Base-by-base conservation (phyloP, 2,113 vertebrate genomes). In the Megatriorchis doriae region DNA sequence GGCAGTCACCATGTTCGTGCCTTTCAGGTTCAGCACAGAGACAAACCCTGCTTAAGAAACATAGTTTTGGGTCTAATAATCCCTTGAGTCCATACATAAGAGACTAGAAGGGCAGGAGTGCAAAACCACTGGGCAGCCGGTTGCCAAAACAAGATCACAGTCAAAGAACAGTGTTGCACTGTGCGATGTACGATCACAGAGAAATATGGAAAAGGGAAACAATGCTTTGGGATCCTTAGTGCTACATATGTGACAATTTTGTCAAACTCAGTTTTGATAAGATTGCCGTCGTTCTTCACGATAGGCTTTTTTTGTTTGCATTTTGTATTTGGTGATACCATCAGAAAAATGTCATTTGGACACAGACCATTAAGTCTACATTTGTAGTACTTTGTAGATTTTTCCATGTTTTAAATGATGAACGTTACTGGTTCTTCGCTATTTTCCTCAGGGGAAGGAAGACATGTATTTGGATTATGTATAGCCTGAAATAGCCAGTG, bases 121-220 rank as follows among this genome's bases (percentile, higher is more conserved):
- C 7, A 42, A 75, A 53, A 20, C 7, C 11, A 0, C 17, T 8
- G 55, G 18, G 42, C 7, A 21, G 52, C 10, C 25, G 29, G 48
- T 9, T 67, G 56, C 74, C 36, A 72, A 43, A 70, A 75, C 3
- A 53, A 71, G 61, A 66, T 58, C 34, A 20, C 19, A 50, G 68
- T 31, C 15, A 16, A 32, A 22, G 43, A 32, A 13, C 25, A 12
- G 11, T 3, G 7, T 15, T 48, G 25, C 42, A 38, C 13, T 0
- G 7, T 11, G 84, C n/a, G 53, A 31, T 1, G 3, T 20, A 13
- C 0, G 40, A 7, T 25, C 50, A 13, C 82, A 27, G 58, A 27
- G 53, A 65, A 21, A 31, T 7, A 43, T 0, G 0, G 63, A 18
- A 48, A 47, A 68, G 26, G 34, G n/a, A 63, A 47, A 27, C 10